A percentile compares a stretch with the other conserved stretches of the same genome.
Evolutionary conservation across 2,888 invertebrate genomes (phyloP).

Genomic region (Drosophila mercatorum): DNA sequence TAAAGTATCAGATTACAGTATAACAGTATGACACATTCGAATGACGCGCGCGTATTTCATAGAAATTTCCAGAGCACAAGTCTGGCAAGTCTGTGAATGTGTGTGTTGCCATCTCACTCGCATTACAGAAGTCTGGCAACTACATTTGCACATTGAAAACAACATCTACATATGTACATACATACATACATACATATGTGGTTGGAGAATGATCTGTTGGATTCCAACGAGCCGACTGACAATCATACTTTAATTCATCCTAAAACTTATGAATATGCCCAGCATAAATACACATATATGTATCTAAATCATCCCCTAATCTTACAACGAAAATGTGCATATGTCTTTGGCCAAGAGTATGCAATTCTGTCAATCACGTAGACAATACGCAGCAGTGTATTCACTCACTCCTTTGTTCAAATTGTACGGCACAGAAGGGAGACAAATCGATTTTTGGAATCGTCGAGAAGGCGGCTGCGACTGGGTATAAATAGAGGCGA

Average conservation of each 20-base stretch:
- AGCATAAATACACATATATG: background rate
- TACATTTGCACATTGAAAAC: background rate
- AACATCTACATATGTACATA: background rate
- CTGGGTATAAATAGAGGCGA: constrained; percentile 58
- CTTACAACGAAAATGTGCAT: background rate
- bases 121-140: constrained; percentile 16
- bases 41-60: background rate
- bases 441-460: constrained; percentile 51
- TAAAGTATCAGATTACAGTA: constrained; percentile 1
- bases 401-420: constrained; percentile 35
- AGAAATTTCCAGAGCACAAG: constrained; percentile 34
- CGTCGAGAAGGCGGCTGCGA: constrained; percentile 16
- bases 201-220: accelerated
- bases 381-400: constrained; percentile 10
- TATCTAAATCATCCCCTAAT: background rate
- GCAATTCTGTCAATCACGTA: constrained; percentile 7
- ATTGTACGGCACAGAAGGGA: constrained; percentile 16
- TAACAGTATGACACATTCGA: constrained; percentile 46
- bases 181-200: no score
- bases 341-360: background rate
- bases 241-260: background rate
- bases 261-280: background rate
- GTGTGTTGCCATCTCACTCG: constrained; percentile 6
- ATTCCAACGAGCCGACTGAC: background rate
- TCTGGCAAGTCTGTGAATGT: constrained; percentile 33